Base-by-base conservation (phyloP, 2,888 invertebrate genomes). In the Brachynemurus nebulosus region DNA sequence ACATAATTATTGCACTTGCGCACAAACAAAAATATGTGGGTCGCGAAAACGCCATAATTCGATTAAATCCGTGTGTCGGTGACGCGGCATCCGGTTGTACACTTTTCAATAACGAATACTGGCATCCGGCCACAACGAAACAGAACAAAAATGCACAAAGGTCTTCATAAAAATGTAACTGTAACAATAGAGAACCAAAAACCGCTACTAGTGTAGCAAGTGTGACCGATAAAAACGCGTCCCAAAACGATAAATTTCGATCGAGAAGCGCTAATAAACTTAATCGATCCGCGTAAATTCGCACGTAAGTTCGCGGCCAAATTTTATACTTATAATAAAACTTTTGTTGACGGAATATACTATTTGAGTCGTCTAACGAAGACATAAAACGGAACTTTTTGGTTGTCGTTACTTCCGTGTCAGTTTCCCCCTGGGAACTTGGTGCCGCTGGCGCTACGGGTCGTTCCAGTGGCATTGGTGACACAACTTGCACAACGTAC, bases 21-120 rank as follows among this genome's bases (percentile, higher is more conserved):
- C 86, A 85, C 33, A 93, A 57, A 55, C 88, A 88, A 59, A 93
- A 97, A 65, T 96, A 97, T 12, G 93, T 83, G 4, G 96, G 90
- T 48, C 93, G 75, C 17, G 91, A 91, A 62, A 91, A 95, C 25
- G 91, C 86, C 27, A 95, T 91, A 55, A 93, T 80, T 55, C 89
- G 80, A 63, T 97, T 97, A 59, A 92, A 96, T 9, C 96, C 96
- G 64, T 98, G 98, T 30, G 95, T 93, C 0, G 98, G 97, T 2
- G 97, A 97, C 0, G 97, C 88, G 0, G 97, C 93, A 65, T 98
- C 98, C 0, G 98, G 98, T 59, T 98, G 98, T 2, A 98, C 98
- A 53, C 95, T 95, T 68, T 96, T 97, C 50, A 96, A 67, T 51
- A 97, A 68, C 0, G 93, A 95, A 65, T 97, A 99, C 64, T 98